These are phyloP conservation scores for Hypomecis atomaria DNA, from an alignment of 2,888 invertebrate species.

Conservation along the genomic window DNA sequence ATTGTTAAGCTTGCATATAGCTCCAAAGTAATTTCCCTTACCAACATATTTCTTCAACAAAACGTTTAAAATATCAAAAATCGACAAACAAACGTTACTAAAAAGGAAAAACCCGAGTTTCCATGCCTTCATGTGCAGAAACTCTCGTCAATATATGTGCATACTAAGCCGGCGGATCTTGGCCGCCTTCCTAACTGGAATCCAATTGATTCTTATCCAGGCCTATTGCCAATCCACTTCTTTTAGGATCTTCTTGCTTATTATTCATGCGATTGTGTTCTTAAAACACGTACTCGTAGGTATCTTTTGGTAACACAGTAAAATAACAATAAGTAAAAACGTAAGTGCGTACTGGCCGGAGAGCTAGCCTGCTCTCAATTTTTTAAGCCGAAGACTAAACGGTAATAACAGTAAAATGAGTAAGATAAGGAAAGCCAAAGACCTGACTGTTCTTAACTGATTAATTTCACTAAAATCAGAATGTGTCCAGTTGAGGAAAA, in stretches of 20 bases:
- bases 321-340: no score
- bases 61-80: neutral
- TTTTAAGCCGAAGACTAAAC: no score
- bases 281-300: neutral
- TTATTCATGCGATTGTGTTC: constrained; percentile 24
- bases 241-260: constrained; percentile 7
- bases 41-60: no score
- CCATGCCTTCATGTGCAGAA: constrained; percentile 39
- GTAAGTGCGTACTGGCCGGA: no score
- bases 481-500: no score
- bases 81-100: neutral
- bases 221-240: constrained; percentile 32
- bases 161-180: constrained; percentile 61
- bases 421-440: no score
- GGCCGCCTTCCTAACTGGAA: constrained; percentile 39
- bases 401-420: no score
- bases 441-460: no score
- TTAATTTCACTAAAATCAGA: no score
- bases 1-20: no score
- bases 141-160: constrained; percentile 70
- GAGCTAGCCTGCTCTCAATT: no score
- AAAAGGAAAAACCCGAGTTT: constrained; percentile 36
- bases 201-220: constrained; percentile 62
- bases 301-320: neutral
- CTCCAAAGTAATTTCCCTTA: no score